These are phyloP conservation scores for Hemithea aestivaria DNA, from an alignment of 2,888 invertebrate species.

Conservation along the genomic window DNA sequence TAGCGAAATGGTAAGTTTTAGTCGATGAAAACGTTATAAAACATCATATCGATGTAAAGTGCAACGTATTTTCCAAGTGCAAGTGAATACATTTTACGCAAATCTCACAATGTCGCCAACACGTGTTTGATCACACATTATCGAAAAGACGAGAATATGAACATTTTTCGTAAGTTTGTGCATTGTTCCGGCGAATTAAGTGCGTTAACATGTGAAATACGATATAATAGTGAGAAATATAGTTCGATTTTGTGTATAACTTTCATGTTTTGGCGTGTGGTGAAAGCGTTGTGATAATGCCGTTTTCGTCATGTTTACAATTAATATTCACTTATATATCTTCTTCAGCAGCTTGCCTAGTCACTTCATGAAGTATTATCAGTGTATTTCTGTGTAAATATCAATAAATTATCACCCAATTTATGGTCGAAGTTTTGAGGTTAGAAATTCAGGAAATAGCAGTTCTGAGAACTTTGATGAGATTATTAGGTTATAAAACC, in stretches of 20 bases:
- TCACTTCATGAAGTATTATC: no score
- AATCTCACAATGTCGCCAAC: slow-evolving; percentile 23
- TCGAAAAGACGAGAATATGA: slow-evolving; percentile 10
- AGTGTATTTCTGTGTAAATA: no score
- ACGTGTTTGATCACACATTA: slow-evolving; percentile 25
- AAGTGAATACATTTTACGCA: slow-evolving; percentile 31
- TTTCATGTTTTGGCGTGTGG: not conserved
- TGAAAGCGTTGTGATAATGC: slow-evolving; percentile 7
- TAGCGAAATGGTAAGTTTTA: slow-evolving; percentile 74
- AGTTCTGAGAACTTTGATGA: not conserved
- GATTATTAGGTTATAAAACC: not conserved
- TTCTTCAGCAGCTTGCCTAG: not conserved
- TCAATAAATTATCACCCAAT: no score
- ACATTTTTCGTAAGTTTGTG: slow-evolving; percentile 15
- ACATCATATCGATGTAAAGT: slow-evolving; percentile 27
- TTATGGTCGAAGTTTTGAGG: slow-evolving; percentile 7
- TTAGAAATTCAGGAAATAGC: slow-evolving; percentile 2
- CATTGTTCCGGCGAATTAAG: slow-evolving; percentile 3
- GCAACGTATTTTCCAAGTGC: slow-evolving; percentile 39
- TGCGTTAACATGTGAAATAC: slow-evolving; percentile 10
- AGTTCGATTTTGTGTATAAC: not conserved
- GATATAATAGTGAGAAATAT: no score
- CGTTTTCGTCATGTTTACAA: slow-evolving; percentile 17
- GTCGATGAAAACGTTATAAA: slow-evolving; percentile 32
- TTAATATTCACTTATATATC: not conserved